phyloP scores from a whole-genome alignment of 92 coral and sea anemone genomes.

The Siderastrea siderea region DNA sequence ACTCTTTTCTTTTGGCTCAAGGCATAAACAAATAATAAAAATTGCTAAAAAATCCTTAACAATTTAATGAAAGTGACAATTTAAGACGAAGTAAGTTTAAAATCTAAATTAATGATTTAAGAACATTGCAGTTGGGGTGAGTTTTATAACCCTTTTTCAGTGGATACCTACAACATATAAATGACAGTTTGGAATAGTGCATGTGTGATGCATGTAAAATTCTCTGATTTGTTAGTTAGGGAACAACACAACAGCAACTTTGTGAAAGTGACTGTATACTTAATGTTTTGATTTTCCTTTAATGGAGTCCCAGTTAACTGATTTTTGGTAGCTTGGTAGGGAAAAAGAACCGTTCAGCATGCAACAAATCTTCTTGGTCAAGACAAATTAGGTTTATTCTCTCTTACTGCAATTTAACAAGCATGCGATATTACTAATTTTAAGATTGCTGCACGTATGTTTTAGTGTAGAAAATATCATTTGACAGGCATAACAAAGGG shows the following conservation, averaged over 20 bases:
- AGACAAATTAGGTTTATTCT: too few species aligned
- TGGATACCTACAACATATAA: background rate
- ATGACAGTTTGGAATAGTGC: background rate
- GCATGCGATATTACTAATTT: background rate
- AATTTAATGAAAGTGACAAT: background rate
- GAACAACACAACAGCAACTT: too few species aligned
- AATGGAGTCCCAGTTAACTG: too few species aligned
- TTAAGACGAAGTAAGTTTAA: background rate
- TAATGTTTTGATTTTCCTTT: too few species aligned
- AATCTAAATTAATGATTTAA: background rate
- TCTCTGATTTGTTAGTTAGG: too few species aligned
- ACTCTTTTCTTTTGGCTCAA: background rate
- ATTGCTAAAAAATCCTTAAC: background rate
- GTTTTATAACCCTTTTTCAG: too few species aligned
- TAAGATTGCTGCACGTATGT: background rate
- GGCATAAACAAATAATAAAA: background rate
- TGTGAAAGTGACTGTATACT: too few species aligned
- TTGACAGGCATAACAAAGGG: background rate
- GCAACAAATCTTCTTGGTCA: background rate
- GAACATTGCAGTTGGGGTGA: background rate
- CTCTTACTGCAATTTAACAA: constrained; percentile 1
- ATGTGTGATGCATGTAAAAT: too few species aligned
- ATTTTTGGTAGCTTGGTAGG: background rate
- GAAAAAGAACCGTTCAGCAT: background rate
- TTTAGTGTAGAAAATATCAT: background rate